Evolutionary conservation across 1,140 invertebrate species (phyloP).

Genomic region (Cyclina sinensis): DNA sequence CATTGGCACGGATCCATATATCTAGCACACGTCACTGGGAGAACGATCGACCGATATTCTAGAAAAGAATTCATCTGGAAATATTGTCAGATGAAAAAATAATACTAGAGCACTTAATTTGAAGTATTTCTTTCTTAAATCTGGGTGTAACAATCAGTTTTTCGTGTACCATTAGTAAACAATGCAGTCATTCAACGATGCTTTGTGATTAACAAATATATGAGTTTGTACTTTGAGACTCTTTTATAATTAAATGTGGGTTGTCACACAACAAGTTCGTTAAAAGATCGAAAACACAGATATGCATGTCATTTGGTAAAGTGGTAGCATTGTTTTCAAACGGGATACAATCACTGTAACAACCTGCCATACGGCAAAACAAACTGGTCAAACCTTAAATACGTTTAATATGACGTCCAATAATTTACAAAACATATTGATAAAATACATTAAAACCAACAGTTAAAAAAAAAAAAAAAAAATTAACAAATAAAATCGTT

Average conservation of each 20-base stretch:
- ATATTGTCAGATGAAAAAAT: conserved; percentile 9
- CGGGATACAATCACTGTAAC: neutral
- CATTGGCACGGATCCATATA: conserved; percentile 58
- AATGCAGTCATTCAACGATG: neutral
- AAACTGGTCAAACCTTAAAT: neutral
- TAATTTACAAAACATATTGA: no score
- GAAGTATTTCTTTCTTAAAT: conserved; percentile 27
- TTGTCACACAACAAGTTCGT: conserved; percentile 7
- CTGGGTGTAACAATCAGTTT: conserved; percentile 7
- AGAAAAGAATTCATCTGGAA: conserved; percentile 31
- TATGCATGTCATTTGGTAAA: neutral
- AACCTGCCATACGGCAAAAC: neutral
- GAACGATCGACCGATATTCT: conserved; percentile 53
- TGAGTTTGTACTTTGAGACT: conserved; percentile 4
- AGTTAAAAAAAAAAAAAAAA: no score
- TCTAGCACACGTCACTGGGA: conserved; percentile 46
- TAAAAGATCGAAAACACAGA: conserved; percentile 1
- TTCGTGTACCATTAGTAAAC: conserved; percentile 3
- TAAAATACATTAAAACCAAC: no score
- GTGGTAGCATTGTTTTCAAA: neutral
- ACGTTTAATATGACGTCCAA: no score
- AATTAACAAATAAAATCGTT: no score
- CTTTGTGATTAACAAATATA: conserved; percentile 25
- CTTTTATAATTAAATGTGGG: conserved; percentile 9
- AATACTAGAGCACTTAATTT: conserved; percentile 19